These are phyloP conservation scores for Podarcis siculus DNA, from an alignment of 2,797 vertebrate species.

Conservation along the genomic window DNA sequence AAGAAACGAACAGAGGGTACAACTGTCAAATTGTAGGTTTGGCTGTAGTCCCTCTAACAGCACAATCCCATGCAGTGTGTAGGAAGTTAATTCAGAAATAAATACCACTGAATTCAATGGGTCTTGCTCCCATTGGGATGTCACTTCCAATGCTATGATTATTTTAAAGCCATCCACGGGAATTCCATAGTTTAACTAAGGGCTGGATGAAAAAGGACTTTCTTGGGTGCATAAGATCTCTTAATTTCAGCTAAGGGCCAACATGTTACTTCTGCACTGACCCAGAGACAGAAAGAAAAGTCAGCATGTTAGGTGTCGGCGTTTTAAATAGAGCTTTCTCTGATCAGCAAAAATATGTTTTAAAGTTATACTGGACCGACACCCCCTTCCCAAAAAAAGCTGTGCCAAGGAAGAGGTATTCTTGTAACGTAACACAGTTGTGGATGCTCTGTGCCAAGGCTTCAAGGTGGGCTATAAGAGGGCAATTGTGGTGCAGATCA, in stretches of 20 bases:
- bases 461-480: background rate
- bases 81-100: background rate
- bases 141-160: too few relatives aligned
- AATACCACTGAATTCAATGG: background rate
- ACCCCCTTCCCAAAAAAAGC: background rate
- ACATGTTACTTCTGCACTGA: too few relatives aligned
- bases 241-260: background rate
- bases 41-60: too few relatives aligned
- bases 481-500: background rate
- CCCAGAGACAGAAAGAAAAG: background rate
- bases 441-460: background rate
- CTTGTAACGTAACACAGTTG: background rate
- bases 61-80: background rate
- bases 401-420: background rate
- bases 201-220: background rate
- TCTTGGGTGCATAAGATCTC: background rate
- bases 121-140: background rate
- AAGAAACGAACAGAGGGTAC: background rate
- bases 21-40: background rate
- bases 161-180: too few relatives aligned
- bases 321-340: constrained; percentile 5
- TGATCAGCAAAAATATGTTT: background rate
- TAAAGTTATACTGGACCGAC: background rate
- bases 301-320: background rate
- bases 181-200: too few relatives aligned